A percentile compares a stretch with the other conserved stretches of the same genome.
phyloP scores from a whole-genome alignment of 2,113 vertebrate genomes.

The Clarias macrocephalus region DNA sequence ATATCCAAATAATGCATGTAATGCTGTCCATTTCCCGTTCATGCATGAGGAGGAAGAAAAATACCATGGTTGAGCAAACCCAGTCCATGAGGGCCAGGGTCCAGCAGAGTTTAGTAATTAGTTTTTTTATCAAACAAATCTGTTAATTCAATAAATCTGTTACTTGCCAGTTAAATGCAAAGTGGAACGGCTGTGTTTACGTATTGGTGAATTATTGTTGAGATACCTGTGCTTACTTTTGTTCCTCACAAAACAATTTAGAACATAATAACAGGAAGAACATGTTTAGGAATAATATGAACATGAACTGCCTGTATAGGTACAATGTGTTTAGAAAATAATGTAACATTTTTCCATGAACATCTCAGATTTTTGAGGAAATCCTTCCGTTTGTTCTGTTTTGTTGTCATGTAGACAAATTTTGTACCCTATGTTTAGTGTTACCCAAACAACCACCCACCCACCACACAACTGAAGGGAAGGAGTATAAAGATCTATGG shows the following conservation, averaged over 20 bases:
- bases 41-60: too few relatives aligned
- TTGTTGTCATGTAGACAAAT: constrained; percentile 15
- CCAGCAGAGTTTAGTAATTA: too few relatives aligned
- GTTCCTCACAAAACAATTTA: background rate
- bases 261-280: background rate
- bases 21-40: too few relatives aligned
- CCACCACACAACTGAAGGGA: background rate
- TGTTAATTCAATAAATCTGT: too few relatives aligned
- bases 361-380: constrained; percentile 31
- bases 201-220: background rate
- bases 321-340: constrained; percentile 33
- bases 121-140: too few relatives aligned
- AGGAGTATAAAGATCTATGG: constrained; percentile 27
- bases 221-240: background rate
- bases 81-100: too few relatives aligned
- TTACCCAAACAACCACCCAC: background rate
- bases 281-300: constrained; percentile 25
- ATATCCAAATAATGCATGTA: too few relatives aligned
- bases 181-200: too few relatives aligned
- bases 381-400: background rate
- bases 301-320: constrained; percentile 8
- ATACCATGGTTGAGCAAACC: too few relatives aligned
- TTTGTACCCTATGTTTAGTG: constrained; percentile 14
- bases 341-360: constrained; percentile 34
- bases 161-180: too few relatives aligned